phyloP scores from a whole-genome alignment of 2,888 invertebrate species.

The Limulus polyphemus region DNA sequence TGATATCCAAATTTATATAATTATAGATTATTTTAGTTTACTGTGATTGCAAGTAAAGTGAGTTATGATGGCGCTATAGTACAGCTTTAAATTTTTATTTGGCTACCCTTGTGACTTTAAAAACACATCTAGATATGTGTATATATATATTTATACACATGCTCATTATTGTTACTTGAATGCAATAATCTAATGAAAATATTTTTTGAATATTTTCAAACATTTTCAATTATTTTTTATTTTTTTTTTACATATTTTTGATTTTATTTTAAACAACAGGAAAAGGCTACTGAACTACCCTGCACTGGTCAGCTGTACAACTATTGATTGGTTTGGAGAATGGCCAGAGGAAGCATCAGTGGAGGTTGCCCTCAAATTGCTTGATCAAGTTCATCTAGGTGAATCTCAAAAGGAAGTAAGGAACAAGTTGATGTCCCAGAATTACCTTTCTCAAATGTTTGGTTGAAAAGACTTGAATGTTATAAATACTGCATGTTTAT shows the following conservation, averaged over 20 bases:
- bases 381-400: slow-evolving; percentile 56
- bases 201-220: slow-evolving; percentile 34
- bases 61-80: too few relatives aligned
- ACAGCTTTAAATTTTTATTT: too few relatives aligned
- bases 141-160: too few relatives aligned
- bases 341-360: slow-evolving; percentile 79
- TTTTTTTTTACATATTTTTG: slow-evolving; percentile 10
- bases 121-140: too few relatives aligned
- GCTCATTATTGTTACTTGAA: too few relatives aligned
- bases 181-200: slow-evolving; percentile 46
- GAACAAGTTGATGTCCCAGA: slow-evolving; percentile 26
- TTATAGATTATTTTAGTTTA: too few relatives aligned
- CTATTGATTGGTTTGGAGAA: slow-evolving; percentile 78
- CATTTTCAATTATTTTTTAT: neutral
- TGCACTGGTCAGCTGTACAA: slow-evolving; percentile 70
- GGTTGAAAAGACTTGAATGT: too few relatives aligned
- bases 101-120: too few relatives aligned
- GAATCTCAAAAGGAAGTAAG: slow-evolving; percentile 40
- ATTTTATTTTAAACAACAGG: slow-evolving; percentile 36
- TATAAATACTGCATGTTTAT: too few relatives aligned
- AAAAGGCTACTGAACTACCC: slow-evolving; percentile 76
- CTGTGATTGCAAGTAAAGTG: too few relatives aligned
- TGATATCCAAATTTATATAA: too few relatives aligned
- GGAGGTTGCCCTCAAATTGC: slow-evolving; percentile 75
- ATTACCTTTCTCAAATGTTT: too few relatives aligned